Evolutionary conservation across 2,888 invertebrate genomes (phyloP), one percentile per base, ranked within the genome.

Genomic region (Danaus chrysippus): DNA sequence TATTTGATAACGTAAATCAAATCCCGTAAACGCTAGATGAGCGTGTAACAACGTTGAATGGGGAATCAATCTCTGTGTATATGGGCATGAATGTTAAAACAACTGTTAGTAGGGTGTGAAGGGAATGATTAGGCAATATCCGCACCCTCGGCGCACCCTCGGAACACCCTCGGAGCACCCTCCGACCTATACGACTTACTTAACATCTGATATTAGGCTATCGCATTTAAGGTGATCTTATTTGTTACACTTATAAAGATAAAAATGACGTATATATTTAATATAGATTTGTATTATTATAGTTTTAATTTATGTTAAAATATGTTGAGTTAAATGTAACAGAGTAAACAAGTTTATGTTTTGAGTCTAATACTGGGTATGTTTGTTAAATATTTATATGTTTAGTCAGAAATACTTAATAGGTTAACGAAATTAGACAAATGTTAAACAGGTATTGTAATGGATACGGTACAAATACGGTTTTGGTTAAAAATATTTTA

Each of bases 61-160:
- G 82, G 77, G 82, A 81, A 87, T 86, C 86, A 84, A 86, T 84
- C 77, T 81, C 74, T 70, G 75, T 70, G 79, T 76, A 78, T 70
- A 77, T 82, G 82, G 79, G 85, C 83, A 87, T 90, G 87, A 89
- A 89, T 89, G 78, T 81, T 89, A 87, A 90, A 90, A 89, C 89
- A 91, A 88, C 88, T 79, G 85, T 84, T 85, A 85, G 84, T 83
- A 84, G 89, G 87, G 90, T 85, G 89, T 80, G 87, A 87, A 86
- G 81, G 82, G 86, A 78, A 88, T 91, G 90, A 91, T 90, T 87
- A 86, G 90, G 87, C 90, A 89, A 91, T 90, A 89, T 88, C 85
- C 86, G 81, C 81, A 75, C 87, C 86, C 83, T 81, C 80, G 75
- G 67, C 78, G 75, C 77, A 73, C 81, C 81, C 82, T 76, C 73